Evolutionary conservation across 2,113 vertebrate genomes (phyloP), one percentile per base, ranked within the genome.

Genomic region (Serinus canaria): DNA sequence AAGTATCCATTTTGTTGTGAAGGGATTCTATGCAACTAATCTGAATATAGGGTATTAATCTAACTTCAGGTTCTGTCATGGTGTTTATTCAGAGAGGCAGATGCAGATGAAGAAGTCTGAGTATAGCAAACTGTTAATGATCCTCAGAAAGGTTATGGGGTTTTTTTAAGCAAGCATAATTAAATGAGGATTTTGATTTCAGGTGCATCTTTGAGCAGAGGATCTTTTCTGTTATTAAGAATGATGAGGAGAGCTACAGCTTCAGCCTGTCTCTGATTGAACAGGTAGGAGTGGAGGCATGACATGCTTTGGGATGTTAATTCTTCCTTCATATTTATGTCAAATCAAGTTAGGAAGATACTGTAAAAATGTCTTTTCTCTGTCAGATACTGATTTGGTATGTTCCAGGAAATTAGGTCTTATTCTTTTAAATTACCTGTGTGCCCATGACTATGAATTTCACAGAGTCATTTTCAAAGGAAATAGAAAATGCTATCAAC

Each of bases 351-450:
- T 86, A 92, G 43, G 30, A 91, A 83, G 20, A 81, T 33, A 74
- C 23, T 55, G 18, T n/a, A 81, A 87, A 82, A 89, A 70, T 63
- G 14, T 44, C 41, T 96, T 94, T 94, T 92, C 44, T 80, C 63
- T 91, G 77, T 83, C 90, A 91, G 66, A 79, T 83, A 60, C 62
- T 76, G 78, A 79, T 88, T 90, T 92, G 21, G 33, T 43, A 47
- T 56, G 70, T 92, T 90, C 49, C 75, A 85, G 44, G 52, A 90
- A 93, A 93, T 93, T 93, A 90, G 27, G 53, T 79, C 91, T 85
- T 82, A 85, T 85, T 79, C 60, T 93, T 55, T 90, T 87, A 92
- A 82, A 83, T 55, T 13, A 72, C 41, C 67, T 76, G 2, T 59
- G 10, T 64, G 39, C 23, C 60, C 44, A 63, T 79, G 39, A 75